phyloP scores from a whole-genome alignment of 2,113 vertebrate genomes.

The Siphamia tubifer region DNA sequence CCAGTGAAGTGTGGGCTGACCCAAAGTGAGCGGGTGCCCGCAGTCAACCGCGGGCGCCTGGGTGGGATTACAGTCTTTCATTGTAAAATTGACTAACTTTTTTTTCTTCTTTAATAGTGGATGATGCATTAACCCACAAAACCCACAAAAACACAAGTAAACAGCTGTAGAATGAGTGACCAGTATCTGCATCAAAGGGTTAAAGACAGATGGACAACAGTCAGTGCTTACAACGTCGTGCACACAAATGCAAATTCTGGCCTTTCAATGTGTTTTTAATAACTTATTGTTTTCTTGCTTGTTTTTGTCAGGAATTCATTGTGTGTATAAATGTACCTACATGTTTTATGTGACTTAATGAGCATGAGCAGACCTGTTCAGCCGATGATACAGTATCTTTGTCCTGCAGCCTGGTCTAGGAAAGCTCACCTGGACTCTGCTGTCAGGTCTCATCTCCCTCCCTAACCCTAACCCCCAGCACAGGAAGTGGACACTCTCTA shows the following conservation, averaged over 20 bases:
- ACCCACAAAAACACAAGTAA: no score
- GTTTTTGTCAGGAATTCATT: slow-evolving; percentile 1
- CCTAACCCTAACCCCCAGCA: slow-evolving; percentile 36
- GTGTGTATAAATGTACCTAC: not conserved
- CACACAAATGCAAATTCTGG: slow-evolving; percentile 21
- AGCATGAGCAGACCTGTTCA: not conserved
- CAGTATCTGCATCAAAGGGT: no score
- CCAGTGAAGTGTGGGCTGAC: no score
- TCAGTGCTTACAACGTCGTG: not conserved
- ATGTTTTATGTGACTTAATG: slow-evolving; percentile 43
- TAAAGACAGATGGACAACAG: no score
- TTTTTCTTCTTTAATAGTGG: no score
- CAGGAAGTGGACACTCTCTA: slow-evolving; percentile 52
- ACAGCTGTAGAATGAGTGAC: no score
- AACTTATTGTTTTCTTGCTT: slow-evolving; percentile 3
- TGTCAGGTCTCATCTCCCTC: slow-evolving; percentile 71
- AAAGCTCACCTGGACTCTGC: slow-evolving; percentile 70
- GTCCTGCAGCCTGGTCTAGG: slow-evolving; percentile 59
- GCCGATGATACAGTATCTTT: slow-evolving; percentile 45
- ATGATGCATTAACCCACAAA: no score
- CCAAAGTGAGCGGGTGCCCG: no score
- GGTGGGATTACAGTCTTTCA: no score
- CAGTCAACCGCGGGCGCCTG: no score
- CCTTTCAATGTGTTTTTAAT: slow-evolving; percentile 29
- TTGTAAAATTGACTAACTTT: no score